These are phyloP conservation scores for Lucilia cuprina DNA, from an alignment of 1,140 invertebrate species.

Conservation along the genomic window DNA sequence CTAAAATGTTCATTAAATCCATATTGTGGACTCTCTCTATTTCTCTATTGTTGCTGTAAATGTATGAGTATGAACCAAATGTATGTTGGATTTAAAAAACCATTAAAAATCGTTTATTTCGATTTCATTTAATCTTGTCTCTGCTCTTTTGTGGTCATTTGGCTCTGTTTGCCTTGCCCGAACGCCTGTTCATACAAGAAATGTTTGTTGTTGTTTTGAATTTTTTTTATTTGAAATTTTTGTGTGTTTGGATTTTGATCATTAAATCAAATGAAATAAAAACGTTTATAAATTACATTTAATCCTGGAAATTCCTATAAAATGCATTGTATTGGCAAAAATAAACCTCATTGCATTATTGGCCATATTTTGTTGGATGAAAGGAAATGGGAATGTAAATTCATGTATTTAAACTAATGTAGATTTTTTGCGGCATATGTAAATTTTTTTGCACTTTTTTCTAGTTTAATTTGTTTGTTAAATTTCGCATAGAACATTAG, in stretches of 20 bases:
- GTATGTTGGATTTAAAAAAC: constrained; percentile 38
- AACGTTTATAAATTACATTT: constrained; percentile 62
- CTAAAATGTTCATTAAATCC: neutral
- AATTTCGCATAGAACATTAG: neutral
- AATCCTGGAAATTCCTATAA: constrained; percentile 53
- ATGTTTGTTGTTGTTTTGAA: neutral
- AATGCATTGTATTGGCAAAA: constrained; percentile 50
- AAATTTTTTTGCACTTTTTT: neutral
- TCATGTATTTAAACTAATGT: neutral
- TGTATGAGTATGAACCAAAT: neutral
- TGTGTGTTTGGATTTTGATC: constrained; percentile 17
- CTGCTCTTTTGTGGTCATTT: constrained; percentile 40
- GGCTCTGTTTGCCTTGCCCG: neutral
- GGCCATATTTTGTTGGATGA: constrained; percentile 30
- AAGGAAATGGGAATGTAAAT: neutral
- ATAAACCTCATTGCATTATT: constrained; percentile 36
- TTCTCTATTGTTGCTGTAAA: neutral
- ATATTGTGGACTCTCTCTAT: neutral
- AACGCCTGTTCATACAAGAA: neutral
- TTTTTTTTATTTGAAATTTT: neutral
- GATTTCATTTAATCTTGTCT: constrained; percentile 63
- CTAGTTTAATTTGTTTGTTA: neutral
- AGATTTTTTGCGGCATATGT: neutral
- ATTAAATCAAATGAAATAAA: constrained; percentile 38
- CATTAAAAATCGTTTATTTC: constrained; percentile 64